Percentiles rank a stretch among this genome's conserved stretches.
phyloP scores from a whole-genome alignment of 2,888 invertebrate species.

The Epirrita christyi region DNA sequence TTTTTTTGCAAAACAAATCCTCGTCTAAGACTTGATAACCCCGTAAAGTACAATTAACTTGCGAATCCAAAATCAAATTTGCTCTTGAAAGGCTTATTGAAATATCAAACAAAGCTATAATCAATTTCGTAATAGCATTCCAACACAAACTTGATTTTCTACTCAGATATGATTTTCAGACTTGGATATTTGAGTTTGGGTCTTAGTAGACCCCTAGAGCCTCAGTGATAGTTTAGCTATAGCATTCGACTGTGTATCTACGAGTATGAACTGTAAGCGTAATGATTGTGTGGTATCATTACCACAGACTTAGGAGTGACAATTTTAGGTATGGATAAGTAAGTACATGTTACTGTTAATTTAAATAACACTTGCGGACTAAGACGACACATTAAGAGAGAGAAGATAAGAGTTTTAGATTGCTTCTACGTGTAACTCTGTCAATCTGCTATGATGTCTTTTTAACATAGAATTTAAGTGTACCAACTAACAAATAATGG shows the following conservation, averaged over 20 bases:
- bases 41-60: neutral
- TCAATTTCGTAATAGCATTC: neutral
- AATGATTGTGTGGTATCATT: too few species aligned
- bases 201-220: neutral
- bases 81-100: neutral
- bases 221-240: neutral
- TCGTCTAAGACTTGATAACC: neutral
- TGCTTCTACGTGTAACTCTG: too few species aligned
- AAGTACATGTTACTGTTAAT: too few species aligned
- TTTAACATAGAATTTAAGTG: too few species aligned
- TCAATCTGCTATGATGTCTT: too few species aligned
- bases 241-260: neutral
- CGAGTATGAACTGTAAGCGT: too few species aligned
- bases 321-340: too few species aligned
- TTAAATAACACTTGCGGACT: too few species aligned
- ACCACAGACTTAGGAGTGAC: too few species aligned
- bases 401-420: too few species aligned
- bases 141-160: neutral
- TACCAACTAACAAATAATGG: too few species aligned
- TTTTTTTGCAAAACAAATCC: neutral
- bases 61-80: neutral
- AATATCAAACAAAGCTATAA: neutral
- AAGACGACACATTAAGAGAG: too few species aligned
- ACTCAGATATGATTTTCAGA: neutral
- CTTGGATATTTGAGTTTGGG: neutral